Conservation (phyloP, 2,888 invertebrate species). For the Willowsia nigromaculata region DNA sequence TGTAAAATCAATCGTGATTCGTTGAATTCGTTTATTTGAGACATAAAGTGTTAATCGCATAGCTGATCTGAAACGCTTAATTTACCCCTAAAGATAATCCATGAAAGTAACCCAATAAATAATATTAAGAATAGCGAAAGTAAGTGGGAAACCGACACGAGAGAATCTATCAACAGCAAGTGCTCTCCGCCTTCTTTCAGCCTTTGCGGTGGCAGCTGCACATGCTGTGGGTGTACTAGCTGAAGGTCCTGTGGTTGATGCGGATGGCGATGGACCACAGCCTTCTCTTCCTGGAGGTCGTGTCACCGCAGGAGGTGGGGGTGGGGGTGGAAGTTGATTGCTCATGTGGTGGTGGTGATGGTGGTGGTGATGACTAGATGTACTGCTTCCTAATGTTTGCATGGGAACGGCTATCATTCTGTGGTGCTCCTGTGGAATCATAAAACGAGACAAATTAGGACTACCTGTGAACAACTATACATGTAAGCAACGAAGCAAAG, state of each 20-base stretch:
- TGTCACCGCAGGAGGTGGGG: conserved; percentile 58
- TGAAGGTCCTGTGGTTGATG: conserved; percentile 83
- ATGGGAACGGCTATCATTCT: conserved; percentile 63
- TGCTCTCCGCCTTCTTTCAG: conserved; percentile 77
- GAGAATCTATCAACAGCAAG: conserved; percentile 87
- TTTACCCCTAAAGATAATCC: conserved; percentile 83
- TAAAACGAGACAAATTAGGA: too few species aligned
- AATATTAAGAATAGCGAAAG: conserved; percentile 86
- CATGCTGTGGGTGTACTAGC: conserved; percentile 80
- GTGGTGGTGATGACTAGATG: conserved; percentile 44
- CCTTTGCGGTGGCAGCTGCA: conserved; percentile 37
- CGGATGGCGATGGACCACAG: conserved; percentile 79
- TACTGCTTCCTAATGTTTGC: conserved; percentile 24
- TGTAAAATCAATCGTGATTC: too few species aligned
- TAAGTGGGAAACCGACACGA: conserved; percentile 86
- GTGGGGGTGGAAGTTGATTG: conserved; percentile 56
- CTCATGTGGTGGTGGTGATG: conserved; percentile 46
- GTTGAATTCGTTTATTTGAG: too few species aligned
- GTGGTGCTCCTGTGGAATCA: conserved; percentile 52
- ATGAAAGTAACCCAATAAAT: conserved; percentile 89
- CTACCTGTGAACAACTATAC: too few species aligned
- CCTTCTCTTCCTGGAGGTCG: conserved; percentile 5
- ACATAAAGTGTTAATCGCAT: too few species aligned
- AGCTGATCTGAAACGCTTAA: background rate
- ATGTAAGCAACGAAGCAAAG: background rate